These are phyloP conservation scores for Nemopilema nomurai DNA, from an alignment of 30 jellyfish, hydroid and myxozoan species.

Conservation along the genomic window DNA sequence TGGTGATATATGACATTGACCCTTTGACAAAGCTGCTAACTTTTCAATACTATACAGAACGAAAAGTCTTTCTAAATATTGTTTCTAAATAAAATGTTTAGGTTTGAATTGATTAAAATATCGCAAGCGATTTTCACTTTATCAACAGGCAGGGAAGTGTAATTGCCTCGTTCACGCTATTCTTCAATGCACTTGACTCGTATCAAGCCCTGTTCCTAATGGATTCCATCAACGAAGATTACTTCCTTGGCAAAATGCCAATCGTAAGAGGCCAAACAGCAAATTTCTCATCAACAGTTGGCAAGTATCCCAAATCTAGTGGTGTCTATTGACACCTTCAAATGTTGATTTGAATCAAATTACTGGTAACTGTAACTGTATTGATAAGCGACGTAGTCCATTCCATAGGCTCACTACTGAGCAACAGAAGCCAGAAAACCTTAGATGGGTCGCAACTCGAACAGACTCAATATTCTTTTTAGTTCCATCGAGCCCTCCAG, in stretches of 20 bases:
- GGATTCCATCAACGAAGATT: conserved; percentile 52
- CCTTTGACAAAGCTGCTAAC: too few species aligned
- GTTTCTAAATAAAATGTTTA: too few species aligned
- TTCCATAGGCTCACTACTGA: too few species aligned
- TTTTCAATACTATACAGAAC: too few species aligned
- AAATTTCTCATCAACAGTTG: conserved; percentile 12
- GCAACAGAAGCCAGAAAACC: too few species aligned
- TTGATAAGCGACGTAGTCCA: too few species aligned
- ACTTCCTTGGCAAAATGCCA: conserved; percentile 41
- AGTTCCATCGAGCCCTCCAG: conserved; percentile 84
- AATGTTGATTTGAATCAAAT: too few species aligned
- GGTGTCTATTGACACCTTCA: background rate
- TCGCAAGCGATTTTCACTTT: background rate
- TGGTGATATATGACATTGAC: too few species aligned
- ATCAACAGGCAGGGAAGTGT: conserved; percentile 66
- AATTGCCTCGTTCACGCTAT: conserved; percentile 60
- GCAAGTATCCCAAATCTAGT: background rate
- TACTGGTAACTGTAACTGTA: too few species aligned
- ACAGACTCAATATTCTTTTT: background rate
- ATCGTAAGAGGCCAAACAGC: background rate
- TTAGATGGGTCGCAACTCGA: background rate
- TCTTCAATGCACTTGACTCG: conserved; percentile 51
- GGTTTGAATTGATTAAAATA: too few species aligned
- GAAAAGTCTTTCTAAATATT: too few species aligned
- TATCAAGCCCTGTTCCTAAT: conserved; percentile 44